Conservation (phyloP, 2,888 invertebrate genomes). For the Ophonus ardosiacus region DNA sequence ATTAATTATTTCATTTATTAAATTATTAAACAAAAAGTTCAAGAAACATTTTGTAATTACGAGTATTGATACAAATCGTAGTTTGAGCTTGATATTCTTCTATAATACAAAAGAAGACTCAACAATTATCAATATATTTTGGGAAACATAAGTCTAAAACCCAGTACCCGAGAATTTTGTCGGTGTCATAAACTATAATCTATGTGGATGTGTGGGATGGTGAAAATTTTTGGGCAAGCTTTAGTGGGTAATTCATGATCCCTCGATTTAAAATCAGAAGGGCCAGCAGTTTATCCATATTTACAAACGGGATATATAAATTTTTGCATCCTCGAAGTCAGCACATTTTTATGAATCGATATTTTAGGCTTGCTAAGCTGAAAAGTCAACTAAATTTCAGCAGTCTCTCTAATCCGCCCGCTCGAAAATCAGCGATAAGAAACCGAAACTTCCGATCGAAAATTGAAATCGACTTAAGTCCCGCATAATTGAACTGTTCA, state of each 20-base stretch:
- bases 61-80: too few species aligned
- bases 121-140: too few species aligned
- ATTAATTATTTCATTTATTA: too few species aligned
- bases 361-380: conserved; percentile 46
- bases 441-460: conserved; percentile 39
- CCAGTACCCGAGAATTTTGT: too few species aligned
- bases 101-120: too few species aligned
- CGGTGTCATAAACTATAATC: too few species aligned
- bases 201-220: background rate
- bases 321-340: conserved; percentile 22
- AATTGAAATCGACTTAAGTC: conserved; percentile 54
- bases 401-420: conserved; percentile 14
- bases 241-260: background rate
- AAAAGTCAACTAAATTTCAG: conserved; percentile 46
- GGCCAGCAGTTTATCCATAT: conserved; percentile 39
- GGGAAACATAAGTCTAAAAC: too few species aligned
- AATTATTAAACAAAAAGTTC: too few species aligned
- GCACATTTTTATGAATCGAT: conserved; percentile 40
- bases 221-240: background rate
- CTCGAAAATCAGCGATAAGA: conserved; percentile 47
- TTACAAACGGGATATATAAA: conserved; percentile 43
- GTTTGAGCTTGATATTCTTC: too few species aligned
- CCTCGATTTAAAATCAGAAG: background rate
- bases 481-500: conserved; percentile 58
- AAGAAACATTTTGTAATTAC: too few species aligned